Percentiles rank a stretch among this genome's conserved stretches.
These are phyloP conservation scores for Drosophila gunungcola DNA, from an alignment of 1,140 invertebrate species.

Conservation along the genomic window DNA sequence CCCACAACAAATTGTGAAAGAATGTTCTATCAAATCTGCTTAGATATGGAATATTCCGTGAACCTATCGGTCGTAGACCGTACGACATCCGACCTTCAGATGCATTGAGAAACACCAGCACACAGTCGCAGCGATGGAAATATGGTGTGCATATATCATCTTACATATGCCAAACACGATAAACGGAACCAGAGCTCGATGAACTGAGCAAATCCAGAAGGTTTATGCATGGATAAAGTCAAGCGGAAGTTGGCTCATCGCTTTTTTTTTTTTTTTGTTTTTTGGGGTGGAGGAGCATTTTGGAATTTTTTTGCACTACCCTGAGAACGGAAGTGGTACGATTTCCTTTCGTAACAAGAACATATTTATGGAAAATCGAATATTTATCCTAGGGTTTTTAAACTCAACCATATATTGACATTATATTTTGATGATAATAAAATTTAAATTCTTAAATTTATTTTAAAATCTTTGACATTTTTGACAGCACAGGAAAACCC, in stretches of 20 bases:
- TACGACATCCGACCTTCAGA: slow-evolving; percentile 51
- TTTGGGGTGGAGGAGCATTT: neutral
- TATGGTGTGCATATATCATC: slow-evolving; percentile 48
- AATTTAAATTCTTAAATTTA: too few relatives aligned
- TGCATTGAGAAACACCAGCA: slow-evolving; percentile 23
- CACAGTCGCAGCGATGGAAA: neutral
- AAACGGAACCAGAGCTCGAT: slow-evolving; percentile 24
- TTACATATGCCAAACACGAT: slow-evolving; percentile 66
- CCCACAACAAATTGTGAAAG: slow-evolving; percentile 17
- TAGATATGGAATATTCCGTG: slow-evolving; percentile 4
- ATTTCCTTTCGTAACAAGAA: neutral
- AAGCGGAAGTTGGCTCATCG: slow-evolving; percentile 61
- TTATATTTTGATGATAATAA: too few relatives aligned
- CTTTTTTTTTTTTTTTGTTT: slow-evolving; percentile 11
- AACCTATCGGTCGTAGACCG: slow-evolving; percentile 24
- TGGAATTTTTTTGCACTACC: neutral
- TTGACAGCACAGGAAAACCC: too few relatives aligned
- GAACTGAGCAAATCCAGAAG: slow-evolving; percentile 13
- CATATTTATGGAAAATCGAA: neutral
- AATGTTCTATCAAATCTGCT: neutral
- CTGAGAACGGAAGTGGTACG: slow-evolving; percentile 30
- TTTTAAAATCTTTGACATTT: too few relatives aligned
- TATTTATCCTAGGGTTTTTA: neutral
- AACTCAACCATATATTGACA: neutral
- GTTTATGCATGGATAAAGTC: slow-evolving; percentile 34